Evolutionary conservation across 2,113 vertebrate genomes (phyloP), one percentile per base, ranked within the genome.

Genomic region (Vulpes lagopus): DNA sequence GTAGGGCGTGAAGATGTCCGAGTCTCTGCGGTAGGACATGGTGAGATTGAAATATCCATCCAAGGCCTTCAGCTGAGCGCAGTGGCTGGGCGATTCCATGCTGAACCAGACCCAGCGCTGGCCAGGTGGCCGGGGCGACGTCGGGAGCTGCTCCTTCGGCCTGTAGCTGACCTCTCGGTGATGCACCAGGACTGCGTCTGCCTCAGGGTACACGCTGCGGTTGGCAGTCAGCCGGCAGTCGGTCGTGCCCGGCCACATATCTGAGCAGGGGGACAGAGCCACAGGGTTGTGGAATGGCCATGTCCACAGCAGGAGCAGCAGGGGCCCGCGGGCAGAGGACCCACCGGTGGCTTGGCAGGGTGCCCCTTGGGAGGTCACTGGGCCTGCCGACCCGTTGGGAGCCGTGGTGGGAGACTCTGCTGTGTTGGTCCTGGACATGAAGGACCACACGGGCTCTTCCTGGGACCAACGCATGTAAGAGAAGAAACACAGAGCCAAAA

Each of bases 71-170:
- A 98, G 94, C 5, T 98, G 96, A 0, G 12, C 16, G 1, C 96
- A 88, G 57, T 98, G 30, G 85, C 79, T 94, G 0, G 98, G 98
- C 0, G 97, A 95, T 82, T 98, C 98, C 96, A 98, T 0, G 93
- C 78, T 98, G 65, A 98, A 95, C 98, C 98, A 98, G 81, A 98
- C 91, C 98, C 98, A 98, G 81, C 3, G 82, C 92, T 98, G 98
- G 59, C 59, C 78, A 0, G 76, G 67, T 0, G 76, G 95, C 17
- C 98, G 60, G 1, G 96, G 98, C 1, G 81, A 11, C 0, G 19
- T 80, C 0, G 95, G 93, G 64, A 99, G 92, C 38, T 12, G 1
- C 0, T 0, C 0, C 14, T 0, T 0, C 0, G 1, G 0, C 1
- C 32, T 0, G 17, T 0, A 0, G 8, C 27, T 97, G 3, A 97